Evolutionary conservation across 2,888 invertebrate genomes (phyloP).

Genomic region (Mimachlamys varia): DNA sequence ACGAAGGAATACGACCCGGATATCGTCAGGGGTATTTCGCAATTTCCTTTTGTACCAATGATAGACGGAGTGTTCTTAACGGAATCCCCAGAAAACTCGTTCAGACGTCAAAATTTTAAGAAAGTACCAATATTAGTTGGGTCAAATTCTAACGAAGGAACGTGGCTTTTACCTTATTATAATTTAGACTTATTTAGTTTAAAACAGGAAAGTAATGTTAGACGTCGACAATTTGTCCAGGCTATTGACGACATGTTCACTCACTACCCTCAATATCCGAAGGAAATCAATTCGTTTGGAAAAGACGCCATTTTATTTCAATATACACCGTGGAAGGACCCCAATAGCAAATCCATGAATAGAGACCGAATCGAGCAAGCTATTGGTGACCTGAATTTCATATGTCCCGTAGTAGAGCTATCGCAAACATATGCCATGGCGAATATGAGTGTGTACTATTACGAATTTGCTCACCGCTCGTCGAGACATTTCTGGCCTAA

Average conservation of each 20-base stretch:
- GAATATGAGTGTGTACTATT: conserved; percentile 94
- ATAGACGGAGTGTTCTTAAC: conserved; percentile 96
- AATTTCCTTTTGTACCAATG: conserved; percentile 96
- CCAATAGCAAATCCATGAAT: conserved; percentile 92
- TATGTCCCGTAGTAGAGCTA: conserved; percentile 96
- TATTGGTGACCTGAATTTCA: conserved; percentile 97
- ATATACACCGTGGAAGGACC: conserved; percentile 95
- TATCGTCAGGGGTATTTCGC: conserved; percentile 85
- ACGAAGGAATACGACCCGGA: conserved; percentile 58
- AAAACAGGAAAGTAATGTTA: conserved; percentile 83
- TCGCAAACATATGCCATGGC: conserved; percentile 93
- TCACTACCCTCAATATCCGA: conserved; percentile 83
- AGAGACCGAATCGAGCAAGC: conserved; percentile 94
- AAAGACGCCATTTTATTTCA: conserved; percentile 94
- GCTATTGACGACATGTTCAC: conserved; percentile 92
- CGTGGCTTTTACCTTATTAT: conserved; percentile 96
- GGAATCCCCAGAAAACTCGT: conserved; percentile 86
- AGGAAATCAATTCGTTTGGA: conserved; percentile 87
- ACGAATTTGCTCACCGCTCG: conserved; percentile 92
- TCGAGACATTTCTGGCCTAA: conserved; percentile 94
- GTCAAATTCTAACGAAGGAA: conserved; percentile 95
- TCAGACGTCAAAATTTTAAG: conserved; percentile 93
- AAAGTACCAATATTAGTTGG: conserved; percentile 95
- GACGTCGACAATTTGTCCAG: conserved; percentile 89
- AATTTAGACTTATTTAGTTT: conserved; percentile 80